Percentiles rank a stretch among this genome's conserved stretches.
phyloP scores from a whole-genome alignment of 2,797 vertebrate genomes.

The Scolopax rusticola region DNA sequence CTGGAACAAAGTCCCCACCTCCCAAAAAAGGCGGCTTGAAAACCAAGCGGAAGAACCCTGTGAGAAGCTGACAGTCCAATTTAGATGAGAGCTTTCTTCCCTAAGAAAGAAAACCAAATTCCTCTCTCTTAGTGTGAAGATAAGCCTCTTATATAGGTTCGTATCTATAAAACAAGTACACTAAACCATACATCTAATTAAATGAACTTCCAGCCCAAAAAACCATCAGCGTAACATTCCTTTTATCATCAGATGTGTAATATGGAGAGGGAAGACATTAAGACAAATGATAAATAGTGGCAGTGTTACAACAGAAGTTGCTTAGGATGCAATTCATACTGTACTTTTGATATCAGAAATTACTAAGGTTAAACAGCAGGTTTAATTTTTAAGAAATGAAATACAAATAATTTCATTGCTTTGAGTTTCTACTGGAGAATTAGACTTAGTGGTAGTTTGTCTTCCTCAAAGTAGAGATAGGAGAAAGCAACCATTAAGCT shows the following conservation, averaged over 20 bases:
- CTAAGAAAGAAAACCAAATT: background rate
- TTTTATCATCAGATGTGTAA: background rate
- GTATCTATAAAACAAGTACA: background rate
- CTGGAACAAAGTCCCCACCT: conserved; percentile 75
- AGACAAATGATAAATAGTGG: background rate
- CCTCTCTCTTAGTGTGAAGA: background rate
- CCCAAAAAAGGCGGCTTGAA: conserved; percentile 62
- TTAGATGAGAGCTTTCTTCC: conserved; percentile 69
- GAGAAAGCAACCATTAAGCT: background rate
- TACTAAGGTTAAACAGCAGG: background rate
- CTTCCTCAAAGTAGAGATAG: background rate
- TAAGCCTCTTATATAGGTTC: background rate
- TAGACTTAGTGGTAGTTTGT: background rate
- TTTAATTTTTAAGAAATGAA: background rate
- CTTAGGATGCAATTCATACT: background rate
- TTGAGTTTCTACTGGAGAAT: background rate
- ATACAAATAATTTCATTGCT: background rate
- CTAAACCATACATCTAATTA: background rate
- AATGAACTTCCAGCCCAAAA: background rate
- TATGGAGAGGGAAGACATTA: background rate
- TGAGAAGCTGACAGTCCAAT: conserved; percentile 72
- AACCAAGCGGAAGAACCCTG: background rate
- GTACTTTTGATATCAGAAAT: background rate
- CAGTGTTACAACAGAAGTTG: background rate
- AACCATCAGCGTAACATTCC: background rate